A percentile compares a stretch with the other conserved stretches of the same genome.
phyloP scores from a whole-genome alignment of 2,797 vertebrate species.

The Chiloscyllium punctatum region DNA sequence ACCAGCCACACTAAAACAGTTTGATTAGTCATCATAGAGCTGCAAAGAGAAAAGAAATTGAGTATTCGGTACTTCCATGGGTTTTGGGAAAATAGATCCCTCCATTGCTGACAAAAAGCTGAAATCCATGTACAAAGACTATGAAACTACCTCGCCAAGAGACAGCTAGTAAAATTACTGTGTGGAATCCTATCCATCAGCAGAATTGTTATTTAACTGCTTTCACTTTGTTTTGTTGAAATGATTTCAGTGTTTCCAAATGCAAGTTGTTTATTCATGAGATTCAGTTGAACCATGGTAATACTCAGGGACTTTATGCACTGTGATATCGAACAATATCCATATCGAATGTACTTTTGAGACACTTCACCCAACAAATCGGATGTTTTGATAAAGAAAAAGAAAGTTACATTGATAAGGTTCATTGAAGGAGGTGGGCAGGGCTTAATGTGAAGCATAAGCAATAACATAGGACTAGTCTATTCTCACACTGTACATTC shows the following conservation, averaged over 20 bases:
- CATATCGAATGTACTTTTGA: background rate
- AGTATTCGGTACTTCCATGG: constrained; percentile 45
- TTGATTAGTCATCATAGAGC: background rate
- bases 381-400: background rate
- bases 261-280: background rate
- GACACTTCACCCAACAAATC: background rate
- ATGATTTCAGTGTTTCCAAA: background rate
- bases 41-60: too few relatives aligned
- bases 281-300: background rate
- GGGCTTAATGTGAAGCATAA: background rate
- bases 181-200: background rate
- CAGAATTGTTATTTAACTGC: background rate
- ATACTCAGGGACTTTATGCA: background rate
- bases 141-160: constrained; percentile 75
- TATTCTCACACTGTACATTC: background rate
- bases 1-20: background rate
- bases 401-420: background rate
- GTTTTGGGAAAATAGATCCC: constrained; percentile 82
- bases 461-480: background rate
- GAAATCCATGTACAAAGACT: constrained; percentile 65
- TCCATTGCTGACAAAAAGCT: constrained; percentile 70
- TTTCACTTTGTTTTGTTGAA: background rate
- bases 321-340: background rate
- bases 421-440: background rate
- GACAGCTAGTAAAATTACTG: constrained; percentile 61